phyloP scores from a whole-genome alignment of 2,113 vertebrate species.

The Eonycteris spelaea region DNA sequence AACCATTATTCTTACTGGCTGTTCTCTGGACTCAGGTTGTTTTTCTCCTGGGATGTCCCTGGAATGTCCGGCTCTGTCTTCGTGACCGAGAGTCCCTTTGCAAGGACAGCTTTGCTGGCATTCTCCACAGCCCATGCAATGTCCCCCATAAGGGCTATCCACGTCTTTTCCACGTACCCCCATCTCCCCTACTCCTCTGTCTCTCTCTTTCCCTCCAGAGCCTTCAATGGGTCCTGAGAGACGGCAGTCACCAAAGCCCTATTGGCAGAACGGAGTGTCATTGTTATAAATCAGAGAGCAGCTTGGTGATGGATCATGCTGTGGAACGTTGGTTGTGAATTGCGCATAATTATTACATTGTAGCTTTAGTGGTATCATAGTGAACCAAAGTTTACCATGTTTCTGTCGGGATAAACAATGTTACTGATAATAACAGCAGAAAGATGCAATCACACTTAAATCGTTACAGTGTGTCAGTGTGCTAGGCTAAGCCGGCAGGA shows the following conservation, averaged over 20 bases:
- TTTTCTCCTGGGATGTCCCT: not conserved
- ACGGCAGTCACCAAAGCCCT: not conserved
- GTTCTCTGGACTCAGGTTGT: not conserved
- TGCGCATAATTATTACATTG: rapidly evolving
- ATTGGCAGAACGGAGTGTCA: not conserved
- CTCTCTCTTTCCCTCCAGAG: not conserved
- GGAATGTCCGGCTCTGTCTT: not conserved
- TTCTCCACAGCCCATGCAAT: rapidly evolving
- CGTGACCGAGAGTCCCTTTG: not conserved
- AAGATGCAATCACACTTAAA: not conserved
- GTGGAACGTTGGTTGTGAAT: not conserved
- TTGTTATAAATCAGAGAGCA: not conserved
- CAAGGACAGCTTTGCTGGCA: no score
- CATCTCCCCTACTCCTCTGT: rapidly evolving
- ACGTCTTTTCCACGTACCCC: rapidly evolving
- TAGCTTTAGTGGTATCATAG: not conserved
- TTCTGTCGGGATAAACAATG: not conserved
- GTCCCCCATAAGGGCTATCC: rapidly evolving
- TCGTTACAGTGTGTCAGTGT: not conserved
- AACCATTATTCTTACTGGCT: not conserved
- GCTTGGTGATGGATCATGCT: not conserved
- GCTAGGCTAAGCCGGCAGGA: not conserved
- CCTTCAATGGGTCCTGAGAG: not conserved
- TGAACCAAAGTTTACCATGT: rapidly evolving
- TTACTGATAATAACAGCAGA: not conserved